Base-by-base conservation (phyloP, 2,888 invertebrate genomes). In the Pardosa pseudoannulata region DNA sequence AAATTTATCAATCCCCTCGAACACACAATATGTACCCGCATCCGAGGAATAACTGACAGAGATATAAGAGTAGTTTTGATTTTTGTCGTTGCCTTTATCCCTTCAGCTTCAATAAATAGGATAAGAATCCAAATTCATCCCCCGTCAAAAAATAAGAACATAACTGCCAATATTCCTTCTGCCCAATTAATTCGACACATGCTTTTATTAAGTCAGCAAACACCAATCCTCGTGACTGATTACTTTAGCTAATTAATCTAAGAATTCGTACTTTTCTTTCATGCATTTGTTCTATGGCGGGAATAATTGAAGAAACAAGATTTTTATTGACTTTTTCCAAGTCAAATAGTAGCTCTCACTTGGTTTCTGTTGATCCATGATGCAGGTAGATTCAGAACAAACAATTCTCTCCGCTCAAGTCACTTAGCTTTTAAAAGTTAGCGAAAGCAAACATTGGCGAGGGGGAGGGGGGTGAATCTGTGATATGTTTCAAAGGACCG, bases 131-230 rank as follows among this genome's bases (percentile, higher is more conserved):
- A 36, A 5, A 5, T 36, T 11, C 9, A 36, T 7, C 5, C 9
- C 9, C 36, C 6, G 16, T 2, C 9, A 11, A 46, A 46, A 23
- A 19, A 19, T 19, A 23, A 56, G 11, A 56, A 56, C 23, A 23
- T 2, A 6, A 23, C 23, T 6, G 56, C 19, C 11, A 28, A 29
- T 32, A 31, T 67, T 29, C 50, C 74, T 75, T 65, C 56, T 75
- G 29, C 83, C 31, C 78, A 79, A 85, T 85, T 85, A 85, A 85
- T 78, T 67, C 72, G 62, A 78, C 78, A 72, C 65, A 50, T 29
- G n/a, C 31, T 73, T 73, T 79, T 78, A 85, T 85, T 85, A 78
- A 29, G 56, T 73, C 72, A 73, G 78, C 72, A 85, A 85, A 85
- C 83, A 85, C 67, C 67, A 72, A 71, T 65, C 67, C 68, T 70